Evolutionary conservation across 37 sponge, comb jelly and placozoan genomes (phyloP).

Genomic region (Halisarca cf. caerulea): DNA sequence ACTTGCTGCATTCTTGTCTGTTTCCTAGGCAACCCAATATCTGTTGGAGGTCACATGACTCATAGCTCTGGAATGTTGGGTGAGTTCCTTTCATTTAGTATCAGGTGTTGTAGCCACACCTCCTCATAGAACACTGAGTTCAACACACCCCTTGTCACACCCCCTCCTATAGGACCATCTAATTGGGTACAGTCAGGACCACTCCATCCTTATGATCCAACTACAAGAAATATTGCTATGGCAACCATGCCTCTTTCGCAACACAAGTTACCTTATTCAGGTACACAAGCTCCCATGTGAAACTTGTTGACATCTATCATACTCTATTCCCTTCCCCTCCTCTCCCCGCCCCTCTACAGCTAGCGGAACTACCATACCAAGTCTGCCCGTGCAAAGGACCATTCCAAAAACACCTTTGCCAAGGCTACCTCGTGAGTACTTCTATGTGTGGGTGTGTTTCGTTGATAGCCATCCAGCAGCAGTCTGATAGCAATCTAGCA

Average conservation of each 20-base stretch:
- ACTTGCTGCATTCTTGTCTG: no score
- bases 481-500: no score
- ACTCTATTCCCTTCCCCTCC: no score
- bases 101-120: not conserved
- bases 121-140: not conserved
- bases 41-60: no score
- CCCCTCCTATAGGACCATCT: not conserved
- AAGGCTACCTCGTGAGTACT: conserved; percentile 21
- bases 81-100: no score
- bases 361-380: not conserved
- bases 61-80: no score
- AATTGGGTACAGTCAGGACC: not conserved
- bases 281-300: no score
- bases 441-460: no score
- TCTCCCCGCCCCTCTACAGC: not conserved
- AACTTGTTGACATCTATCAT: no score
- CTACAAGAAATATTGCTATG: not conserved
- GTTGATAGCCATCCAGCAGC: no score
- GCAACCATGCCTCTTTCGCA: not conserved
- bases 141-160: not conserved
- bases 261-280: not conserved
- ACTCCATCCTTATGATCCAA: conserved; percentile 13
- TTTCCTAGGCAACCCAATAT: no score
- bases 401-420: conserved; percentile 17
- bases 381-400: not conserved